Evolutionary conservation across 1,140 invertebrate genomes (phyloP).

Genomic region (Heliconius eleuchia): DNA sequence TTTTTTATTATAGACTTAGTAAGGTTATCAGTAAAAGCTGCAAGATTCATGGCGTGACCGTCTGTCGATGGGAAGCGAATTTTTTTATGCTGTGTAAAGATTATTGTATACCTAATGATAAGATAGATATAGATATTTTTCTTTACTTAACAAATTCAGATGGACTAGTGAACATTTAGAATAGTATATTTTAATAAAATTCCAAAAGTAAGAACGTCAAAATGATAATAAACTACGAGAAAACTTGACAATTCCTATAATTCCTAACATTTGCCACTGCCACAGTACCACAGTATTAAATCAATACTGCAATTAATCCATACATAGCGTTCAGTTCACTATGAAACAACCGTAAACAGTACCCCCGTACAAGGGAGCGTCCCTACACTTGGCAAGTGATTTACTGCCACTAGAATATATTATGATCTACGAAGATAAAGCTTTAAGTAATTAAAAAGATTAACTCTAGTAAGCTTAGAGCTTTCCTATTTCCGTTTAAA

Average conservation of each 20-base stretch:
- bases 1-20: too few species aligned
- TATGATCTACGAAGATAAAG: slow-evolving; percentile 19
- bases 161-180: too few species aligned
- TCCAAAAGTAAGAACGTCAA: too few species aligned
- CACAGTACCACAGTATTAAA: not conserved
- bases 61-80: too few species aligned
- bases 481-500: not conserved
- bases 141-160: too few species aligned
- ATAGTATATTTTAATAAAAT: too few species aligned
- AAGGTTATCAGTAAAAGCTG: too few species aligned
- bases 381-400: slow-evolving; percentile 31
- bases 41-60: too few species aligned
- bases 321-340: not conserved
- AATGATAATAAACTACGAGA: too few species aligned
- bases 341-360: slow-evolving; percentile 3
- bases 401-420: slow-evolving; percentile 41
- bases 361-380: not conserved
- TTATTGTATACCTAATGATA: too few species aligned
- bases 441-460: slow-evolving; percentile 26
- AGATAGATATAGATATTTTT: too few species aligned
- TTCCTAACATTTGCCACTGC: not conserved
- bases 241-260: not conserved
- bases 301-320: slow-evolving; percentile 12
- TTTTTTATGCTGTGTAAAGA: too few species aligned
- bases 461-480: not conserved